Percentiles rank a stretch among this genome's conserved stretches.
phyloP scores from a whole-genome alignment of 1,140 invertebrate species.

The Trigoniulus corallinus region DNA sequence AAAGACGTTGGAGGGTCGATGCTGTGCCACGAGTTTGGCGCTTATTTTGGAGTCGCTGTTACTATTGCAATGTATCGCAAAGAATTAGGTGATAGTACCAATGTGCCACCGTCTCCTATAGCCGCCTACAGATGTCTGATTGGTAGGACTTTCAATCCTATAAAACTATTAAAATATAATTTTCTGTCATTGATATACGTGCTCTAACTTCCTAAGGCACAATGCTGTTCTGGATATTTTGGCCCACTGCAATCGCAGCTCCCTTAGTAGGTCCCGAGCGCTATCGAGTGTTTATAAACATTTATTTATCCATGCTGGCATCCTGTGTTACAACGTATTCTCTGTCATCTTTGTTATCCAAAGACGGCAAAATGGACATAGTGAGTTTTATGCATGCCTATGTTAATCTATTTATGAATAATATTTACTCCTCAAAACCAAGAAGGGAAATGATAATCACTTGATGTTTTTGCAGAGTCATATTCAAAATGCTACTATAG shows the following conservation, averaged over 20 bases:
- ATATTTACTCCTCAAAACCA: too few relatives aligned
- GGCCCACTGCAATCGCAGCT: constrained; percentile 88
- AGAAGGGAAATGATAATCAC: too few relatives aligned
- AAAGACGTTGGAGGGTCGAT: constrained; percentile 36
- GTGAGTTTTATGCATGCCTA: too few relatives aligned
- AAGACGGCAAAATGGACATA: constrained; percentile 70
- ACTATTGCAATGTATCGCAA: constrained; percentile 26
- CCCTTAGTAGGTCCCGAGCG: constrained; percentile 49
- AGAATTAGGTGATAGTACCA: constrained; percentile 33
- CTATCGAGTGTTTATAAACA: constrained; percentile 78
- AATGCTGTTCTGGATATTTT: constrained; percentile 85
- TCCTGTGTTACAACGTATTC: constrained; percentile 69
- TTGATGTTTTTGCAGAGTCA: constrained; percentile 44
- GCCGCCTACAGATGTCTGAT: too few relatives aligned
- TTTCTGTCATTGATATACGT: too few relatives aligned
- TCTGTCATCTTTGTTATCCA: constrained; percentile 58
- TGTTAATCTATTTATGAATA: too few relatives aligned
- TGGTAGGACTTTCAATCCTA: too few relatives aligned
- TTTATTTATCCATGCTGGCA: constrained; percentile 66
- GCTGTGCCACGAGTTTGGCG: constrained; percentile 36
- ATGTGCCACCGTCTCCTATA: too few relatives aligned
- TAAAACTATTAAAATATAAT: too few relatives aligned
- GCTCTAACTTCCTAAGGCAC: too few relatives aligned
- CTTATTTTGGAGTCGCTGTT: constrained; percentile 35
- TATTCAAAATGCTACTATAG: constrained; percentile 21